Base-by-base conservation (phyloP, 2,888 invertebrate genomes). In the Drosophila barbarae region DNA sequence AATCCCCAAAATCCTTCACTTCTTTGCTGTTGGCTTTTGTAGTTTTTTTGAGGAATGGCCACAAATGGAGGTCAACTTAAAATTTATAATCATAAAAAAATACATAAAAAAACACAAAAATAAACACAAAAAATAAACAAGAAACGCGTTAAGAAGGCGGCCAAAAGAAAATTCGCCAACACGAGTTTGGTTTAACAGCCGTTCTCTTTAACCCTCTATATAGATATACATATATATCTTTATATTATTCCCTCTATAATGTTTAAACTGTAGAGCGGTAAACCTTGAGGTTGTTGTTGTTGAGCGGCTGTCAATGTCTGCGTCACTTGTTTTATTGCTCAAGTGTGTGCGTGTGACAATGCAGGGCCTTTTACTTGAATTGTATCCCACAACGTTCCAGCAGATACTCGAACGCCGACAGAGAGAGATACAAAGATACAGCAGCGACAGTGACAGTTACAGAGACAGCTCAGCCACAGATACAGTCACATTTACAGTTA, bases 11-110 rank as follows among this genome's bases (percentile, higher is more conserved):
- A 26, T 53, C 35, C 35, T 54, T 23, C 1, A 30, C 5, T 23
- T 15, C 23, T 26, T 15, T 3, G 21, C 56, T 36, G 26, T n/a
- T 23, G 15, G 15, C 34, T 51, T 32, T 30, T 30, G 28, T 36
- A 12, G 36, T 21, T 65, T 38, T 38, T 35, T 65, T 65, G 34
- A 28, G 70, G 50, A 69, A 50, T 32, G 68, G 32, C 64, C 50
- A n/a, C 56, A 64, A 84, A 82, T 86, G 73, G 86, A 86, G 80
- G 80, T 80, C 86, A 77, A 51, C 38, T 44, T 36, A 28, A 55
- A 57, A 54, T 53, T 47, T 57, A 64, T 57, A 50, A 57, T 44
- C 26, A 38, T 36, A 32, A 34, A 65, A 55, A 55, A 52, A 38
- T 59, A 38, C 34, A n/a, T 35, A 9, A 63, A 60, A 39, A 46